A percentile compares a stretch with the other conserved stretches of the same genome.
Evolutionary conservation across 2,113 vertebrate genomes (phyloP).

Genomic region (human): GRCh38 chr12:79202001-79202500

Average conservation of each 20-base stretch:
- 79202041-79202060: background rate
- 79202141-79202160: background rate
- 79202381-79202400: background rate
- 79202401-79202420: background rate
- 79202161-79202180: background rate
- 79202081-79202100: background rate
- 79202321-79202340: background rate
- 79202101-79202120: background rate
- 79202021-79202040: constrained; percentile 18
- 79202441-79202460: background rate
- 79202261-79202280: background rate
- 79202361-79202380: background rate
- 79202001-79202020: background rate
- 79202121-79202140: background rate
- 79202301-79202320: background rate
- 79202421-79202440: background rate
- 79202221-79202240: background rate
- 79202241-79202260: constrained; percentile 25
- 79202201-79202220: background rate
- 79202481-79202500: background rate
- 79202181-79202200: background rate
- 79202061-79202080: background rate
- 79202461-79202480: background rate
- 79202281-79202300: background rate
- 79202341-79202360: background rate